A percentile compares a stretch with the other conserved stretches of the same genome.
Evolutionary conservation across 2,113 vertebrate genomes (phyloP).

Genomic region (Dunckerocampus dactyliophorus): DNA sequence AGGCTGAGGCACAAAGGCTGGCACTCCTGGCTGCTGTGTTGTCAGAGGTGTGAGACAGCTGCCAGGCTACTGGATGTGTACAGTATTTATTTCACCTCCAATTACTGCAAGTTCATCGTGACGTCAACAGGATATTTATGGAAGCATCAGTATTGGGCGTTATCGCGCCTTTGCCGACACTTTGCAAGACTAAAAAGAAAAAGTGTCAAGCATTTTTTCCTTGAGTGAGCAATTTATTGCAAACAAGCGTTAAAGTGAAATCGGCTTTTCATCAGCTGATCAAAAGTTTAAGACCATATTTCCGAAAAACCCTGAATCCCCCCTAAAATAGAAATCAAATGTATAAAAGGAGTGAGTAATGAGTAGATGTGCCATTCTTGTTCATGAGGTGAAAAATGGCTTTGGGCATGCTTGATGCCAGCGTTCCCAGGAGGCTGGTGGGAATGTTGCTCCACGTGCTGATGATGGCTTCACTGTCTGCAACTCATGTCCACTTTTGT

Average conservation of each 20-base stretch:
- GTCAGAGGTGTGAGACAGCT: conserved; percentile 56
- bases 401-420: too few relatives aligned
- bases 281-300: too few relatives aligned
- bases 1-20: conserved; percentile 50
- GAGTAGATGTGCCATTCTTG: too few relatives aligned
- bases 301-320: too few relatives aligned
- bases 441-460: too few relatives aligned
- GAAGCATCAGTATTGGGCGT: conserved; percentile 44
- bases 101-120: conserved; percentile 40
- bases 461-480: too few relatives aligned
- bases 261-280: too few relatives aligned
- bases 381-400: too few relatives aligned
- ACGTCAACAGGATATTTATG: conserved; percentile 60
- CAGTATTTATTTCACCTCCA: conserved; percentile 48
- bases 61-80: conserved; percentile 50
- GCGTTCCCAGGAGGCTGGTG: too few relatives aligned
- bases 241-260: conserved; percentile 31
- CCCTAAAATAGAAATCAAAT: too few relatives aligned
- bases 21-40: conserved; percentile 39
- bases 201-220: conserved; percentile 46
- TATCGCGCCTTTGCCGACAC: conserved; percentile 29
- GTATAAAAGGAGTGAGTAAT: too few relatives aligned
- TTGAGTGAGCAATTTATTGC: conserved; percentile 43
- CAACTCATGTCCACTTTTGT: too few relatives aligned
- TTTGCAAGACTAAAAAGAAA: conserved; percentile 47